Evolutionary conservation across 2,113 vertebrate species (phyloP).

Genomic region (Sclerurus mexicanus): DNA sequence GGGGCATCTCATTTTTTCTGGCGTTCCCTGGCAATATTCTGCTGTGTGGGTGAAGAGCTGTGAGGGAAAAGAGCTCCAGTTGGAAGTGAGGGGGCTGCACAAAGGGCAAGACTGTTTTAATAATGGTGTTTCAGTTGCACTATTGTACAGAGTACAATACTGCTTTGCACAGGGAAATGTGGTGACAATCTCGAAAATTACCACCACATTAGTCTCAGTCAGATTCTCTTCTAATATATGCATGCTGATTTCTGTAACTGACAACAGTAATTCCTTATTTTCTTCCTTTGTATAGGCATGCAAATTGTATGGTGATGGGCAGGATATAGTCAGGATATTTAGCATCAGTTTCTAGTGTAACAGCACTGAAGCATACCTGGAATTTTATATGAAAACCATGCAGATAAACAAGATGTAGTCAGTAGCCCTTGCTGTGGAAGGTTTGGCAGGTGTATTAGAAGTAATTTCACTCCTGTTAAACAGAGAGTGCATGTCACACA

Average conservation of each 20-base stretch:
- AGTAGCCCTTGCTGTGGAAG: background rate
- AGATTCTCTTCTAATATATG: background rate
- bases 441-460: background rate
- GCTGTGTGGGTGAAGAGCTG: background rate
- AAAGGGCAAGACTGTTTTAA: background rate
- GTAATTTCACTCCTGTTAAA: background rate
- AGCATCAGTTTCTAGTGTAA: background rate
- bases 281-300: background rate
- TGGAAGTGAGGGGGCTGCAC: background rate
- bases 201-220: accelerated
- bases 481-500: background rate
- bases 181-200: background rate
- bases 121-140: background rate
- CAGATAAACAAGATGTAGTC: background rate
- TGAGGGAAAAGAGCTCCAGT: background rate
- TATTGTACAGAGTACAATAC: background rate
- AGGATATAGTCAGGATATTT: background rate
- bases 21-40: background rate
- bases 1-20: background rate
- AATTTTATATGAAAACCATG: background rate
- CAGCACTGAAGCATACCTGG: background rate
- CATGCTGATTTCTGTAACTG: background rate
- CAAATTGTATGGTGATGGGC: background rate
- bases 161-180: background rate
- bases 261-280: background rate